These are phyloP conservation scores for Litoditis marina DNA, from an alignment of 2,888 invertebrate species.

Conservation along the genomic window DNA sequence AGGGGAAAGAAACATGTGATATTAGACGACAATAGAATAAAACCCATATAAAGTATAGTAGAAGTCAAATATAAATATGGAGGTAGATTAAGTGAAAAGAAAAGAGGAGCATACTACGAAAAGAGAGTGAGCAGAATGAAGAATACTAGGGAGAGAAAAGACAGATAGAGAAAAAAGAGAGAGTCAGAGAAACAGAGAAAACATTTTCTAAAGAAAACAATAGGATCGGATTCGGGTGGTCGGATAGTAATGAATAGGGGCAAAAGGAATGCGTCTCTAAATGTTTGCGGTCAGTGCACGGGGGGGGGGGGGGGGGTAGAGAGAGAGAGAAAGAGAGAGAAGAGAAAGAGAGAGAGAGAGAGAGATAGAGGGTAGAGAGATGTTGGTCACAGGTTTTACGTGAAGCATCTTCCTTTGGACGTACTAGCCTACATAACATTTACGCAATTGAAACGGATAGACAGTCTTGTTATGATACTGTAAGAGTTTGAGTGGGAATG, in stretches of 20 bases:
- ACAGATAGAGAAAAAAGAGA: too few species aligned
- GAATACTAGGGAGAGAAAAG: too few species aligned
- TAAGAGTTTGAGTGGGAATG: not conserved
- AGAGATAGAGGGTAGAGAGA: slow-evolving; percentile 2
- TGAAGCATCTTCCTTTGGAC: not conserved
- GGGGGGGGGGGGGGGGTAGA: not conserved
- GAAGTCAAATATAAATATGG: too few species aligned
- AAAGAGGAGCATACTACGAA: too few species aligned
- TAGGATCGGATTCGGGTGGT: not conserved
- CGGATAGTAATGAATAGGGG: not conserved
- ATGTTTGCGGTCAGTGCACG: not conserved
- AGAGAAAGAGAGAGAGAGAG: slow-evolving; percentile 3
- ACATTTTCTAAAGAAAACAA: too few species aligned
- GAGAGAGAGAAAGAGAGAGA: slow-evolving; percentile 10
- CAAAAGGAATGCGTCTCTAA: not conserved
- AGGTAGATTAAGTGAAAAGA: too few species aligned
- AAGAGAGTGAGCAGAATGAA: too few species aligned
- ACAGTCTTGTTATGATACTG: too few species aligned
- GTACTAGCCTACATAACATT: too few species aligned
- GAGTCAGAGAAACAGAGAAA: too few species aligned
- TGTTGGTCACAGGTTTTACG: not conserved
- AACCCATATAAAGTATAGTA: too few species aligned
- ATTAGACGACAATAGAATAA: slow-evolving; percentile 5
- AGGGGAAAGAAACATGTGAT: slow-evolving; percentile 2
- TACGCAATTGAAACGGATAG: too few species aligned